Evolutionary conservation across 2,888 invertebrate genomes (phyloP).

Genomic region (Drosophila anomalata): DNA sequence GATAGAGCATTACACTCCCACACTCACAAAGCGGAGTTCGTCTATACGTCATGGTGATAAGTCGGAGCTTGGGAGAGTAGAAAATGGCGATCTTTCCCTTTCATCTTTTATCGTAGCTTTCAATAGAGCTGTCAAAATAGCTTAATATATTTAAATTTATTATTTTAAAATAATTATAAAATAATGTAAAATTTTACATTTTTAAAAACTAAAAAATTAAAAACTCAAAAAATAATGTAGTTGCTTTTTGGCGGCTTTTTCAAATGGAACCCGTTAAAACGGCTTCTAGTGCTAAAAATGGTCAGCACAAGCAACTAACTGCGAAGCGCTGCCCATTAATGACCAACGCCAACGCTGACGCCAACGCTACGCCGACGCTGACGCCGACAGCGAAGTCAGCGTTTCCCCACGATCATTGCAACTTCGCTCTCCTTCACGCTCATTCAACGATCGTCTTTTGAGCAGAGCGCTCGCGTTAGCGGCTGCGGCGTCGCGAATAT

Average conservation of each 20-base stretch:
- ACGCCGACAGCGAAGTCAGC: slow-evolving; percentile 17
- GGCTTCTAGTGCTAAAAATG: background rate
- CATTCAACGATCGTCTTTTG: slow-evolving; percentile 68
- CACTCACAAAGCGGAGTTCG: background rate
- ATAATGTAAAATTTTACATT: background rate
- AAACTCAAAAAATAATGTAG: background rate
- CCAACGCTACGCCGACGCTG: slow-evolving; percentile 16
- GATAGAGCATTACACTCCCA: background rate
- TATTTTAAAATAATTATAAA: background rate
- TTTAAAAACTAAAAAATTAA: background rate
- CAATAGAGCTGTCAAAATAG: background rate
- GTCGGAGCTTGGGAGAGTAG: background rate
- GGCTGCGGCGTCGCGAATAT: slow-evolving; percentile 39
- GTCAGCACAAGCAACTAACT: slow-evolving; percentile 55
- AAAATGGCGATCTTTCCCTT: background rate
- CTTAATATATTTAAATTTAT: background rate
- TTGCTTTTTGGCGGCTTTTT: background rate
- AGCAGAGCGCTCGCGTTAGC: slow-evolving; percentile 44
- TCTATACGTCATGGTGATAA: background rate
- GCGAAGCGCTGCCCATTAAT: slow-evolving; percentile 65
- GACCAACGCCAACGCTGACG: slow-evolving; percentile 30
- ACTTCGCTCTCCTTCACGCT: slow-evolving; percentile 56
- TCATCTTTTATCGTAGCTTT: background rate
- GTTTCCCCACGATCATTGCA: slow-evolving; percentile 20
- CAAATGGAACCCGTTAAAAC: background rate